Base-by-base conservation (phyloP, 2,888 invertebrate species). In the Rosalia funebris region DNA sequence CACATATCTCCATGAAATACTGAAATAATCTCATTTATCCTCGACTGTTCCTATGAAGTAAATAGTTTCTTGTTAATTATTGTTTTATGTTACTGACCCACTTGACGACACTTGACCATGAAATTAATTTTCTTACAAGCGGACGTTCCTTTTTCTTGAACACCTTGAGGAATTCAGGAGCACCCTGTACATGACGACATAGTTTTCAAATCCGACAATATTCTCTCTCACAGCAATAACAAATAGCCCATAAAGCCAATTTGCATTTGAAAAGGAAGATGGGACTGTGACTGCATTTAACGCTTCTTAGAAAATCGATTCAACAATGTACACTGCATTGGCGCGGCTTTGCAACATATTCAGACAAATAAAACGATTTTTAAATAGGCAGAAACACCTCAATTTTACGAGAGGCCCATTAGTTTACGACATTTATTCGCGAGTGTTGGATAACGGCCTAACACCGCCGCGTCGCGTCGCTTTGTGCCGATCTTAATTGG, bases 221-320 rank as follows among this genome's bases (percentile, higher is more conserved):
- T 32, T 16, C 31, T 4, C 14, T 32, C 10, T 16, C 17, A n/a
- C n/a, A 41, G 53, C 42, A 41, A 11, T 53, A 53, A 53, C n/a
- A 25, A 53, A 32, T 25, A 42, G n/a, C 42, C 12, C 52, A 41
- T 25, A 53, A 32, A 53, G 41, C 14, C n/a, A 25, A 20, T 42
- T 42, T 39, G 39, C 20, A 50, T 50, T 50, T 42, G 42, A 53
- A 53, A 53, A 20, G 53, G 32, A 53, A 53, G 53, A 42, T 53
- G 41, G 53, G 41, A 53, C 53, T 53, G 42, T 12, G 41, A 53
- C 53, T 42, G 42, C 16, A 15, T 19, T 16, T 16, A 31, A 25
- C 2, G 31, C 17, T 53, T 53, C 53, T 15, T 14, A 32, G 53
- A 53, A 53, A 53, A 53, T 53, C 53, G 10, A 41, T 42, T 32